phyloP scores from a whole-genome alignment of 2,113 vertebrate genomes.

The Odocoileus virginianus region DNA sequence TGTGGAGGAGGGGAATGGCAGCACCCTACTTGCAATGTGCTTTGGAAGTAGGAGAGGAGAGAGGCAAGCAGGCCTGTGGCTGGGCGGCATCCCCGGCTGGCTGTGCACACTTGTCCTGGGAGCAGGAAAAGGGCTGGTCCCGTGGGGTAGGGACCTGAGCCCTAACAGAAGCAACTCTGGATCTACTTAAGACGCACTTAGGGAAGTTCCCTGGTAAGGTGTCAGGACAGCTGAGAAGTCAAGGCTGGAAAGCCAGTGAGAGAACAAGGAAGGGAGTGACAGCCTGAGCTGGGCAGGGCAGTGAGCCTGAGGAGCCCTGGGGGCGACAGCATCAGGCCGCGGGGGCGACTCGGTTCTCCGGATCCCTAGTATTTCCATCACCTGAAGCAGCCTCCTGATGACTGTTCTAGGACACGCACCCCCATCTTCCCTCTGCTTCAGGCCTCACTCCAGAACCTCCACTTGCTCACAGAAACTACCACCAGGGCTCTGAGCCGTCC shows the following conservation, averaged over 20 bases:
- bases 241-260: neutral
- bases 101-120: neutral
- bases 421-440: neutral
- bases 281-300: neutral
- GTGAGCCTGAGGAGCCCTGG: neutral
- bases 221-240: neutral
- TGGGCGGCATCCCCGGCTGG: neutral
- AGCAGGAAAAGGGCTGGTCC: neutral
- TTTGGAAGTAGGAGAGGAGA: neutral
- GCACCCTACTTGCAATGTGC: neutral
- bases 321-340: neutral
- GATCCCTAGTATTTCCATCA: neutral
- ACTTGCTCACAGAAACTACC: neutral
- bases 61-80: fast-evolving
- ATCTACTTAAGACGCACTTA: neutral
- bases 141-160: fast-evolving
- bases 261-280: neutral
- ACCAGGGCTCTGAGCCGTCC: neutral
- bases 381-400: neutral
- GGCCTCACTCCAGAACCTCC: neutral
- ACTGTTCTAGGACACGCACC: neutral
- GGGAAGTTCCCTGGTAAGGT: neutral
- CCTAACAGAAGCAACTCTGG: neutral
- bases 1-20: neutral
- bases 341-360: neutral